A percentile compares a stretch with the other conserved stretches of the same genome.
Evolutionary conservation across 2,888 invertebrate genomes (phyloP).

Genomic region (Lasioglossum morio): DNA sequence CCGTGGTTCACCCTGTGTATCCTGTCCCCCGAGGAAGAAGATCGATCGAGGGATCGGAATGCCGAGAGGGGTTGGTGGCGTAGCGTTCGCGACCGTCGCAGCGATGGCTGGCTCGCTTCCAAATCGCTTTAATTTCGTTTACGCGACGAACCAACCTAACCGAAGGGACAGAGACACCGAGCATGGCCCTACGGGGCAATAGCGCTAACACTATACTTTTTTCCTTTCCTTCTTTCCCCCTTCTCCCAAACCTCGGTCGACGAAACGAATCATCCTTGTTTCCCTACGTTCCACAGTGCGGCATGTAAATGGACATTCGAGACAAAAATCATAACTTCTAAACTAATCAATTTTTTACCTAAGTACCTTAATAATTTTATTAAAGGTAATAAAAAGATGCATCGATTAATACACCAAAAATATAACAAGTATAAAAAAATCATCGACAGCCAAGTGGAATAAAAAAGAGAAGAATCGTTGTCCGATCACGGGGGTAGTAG

Average conservation of each 20-base stretch:
- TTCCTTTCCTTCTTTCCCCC: not conserved
- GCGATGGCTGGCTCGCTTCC: slow-evolving; percentile 74
- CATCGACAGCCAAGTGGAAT: no score
- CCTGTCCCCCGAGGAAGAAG: slow-evolving; percentile 62
- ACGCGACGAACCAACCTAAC: slow-evolving; percentile 58
- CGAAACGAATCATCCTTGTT: slow-evolving; percentile 21
- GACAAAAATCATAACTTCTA: no score
- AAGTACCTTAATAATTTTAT: no score
- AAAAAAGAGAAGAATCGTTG: no score
- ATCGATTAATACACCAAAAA: no score
- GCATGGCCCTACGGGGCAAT: not conserved
- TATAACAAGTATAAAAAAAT: no score
- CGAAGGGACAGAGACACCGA: slow-evolving; percentile 22
- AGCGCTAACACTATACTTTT: not conserved
- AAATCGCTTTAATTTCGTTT: slow-evolving; percentile 79
- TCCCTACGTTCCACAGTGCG: not conserved
- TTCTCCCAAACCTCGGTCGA: not conserved
- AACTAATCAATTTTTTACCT: no score
- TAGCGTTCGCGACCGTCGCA: slow-evolving; percentile 56
- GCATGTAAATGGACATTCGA: no score
- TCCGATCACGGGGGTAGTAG: no score
- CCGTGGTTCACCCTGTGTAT: slow-evolving; percentile 31
- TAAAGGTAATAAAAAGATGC: no score
- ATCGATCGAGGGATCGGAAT: slow-evolving; percentile 73
- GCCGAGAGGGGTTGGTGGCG: slow-evolving; percentile 61